A percentile compares a stretch with the other conserved stretches of the same genome.
These are phyloP conservation scores for Acrocyrtus sp. DNA, from an alignment of 2,888 invertebrate species.

Conservation along the genomic window DNA sequence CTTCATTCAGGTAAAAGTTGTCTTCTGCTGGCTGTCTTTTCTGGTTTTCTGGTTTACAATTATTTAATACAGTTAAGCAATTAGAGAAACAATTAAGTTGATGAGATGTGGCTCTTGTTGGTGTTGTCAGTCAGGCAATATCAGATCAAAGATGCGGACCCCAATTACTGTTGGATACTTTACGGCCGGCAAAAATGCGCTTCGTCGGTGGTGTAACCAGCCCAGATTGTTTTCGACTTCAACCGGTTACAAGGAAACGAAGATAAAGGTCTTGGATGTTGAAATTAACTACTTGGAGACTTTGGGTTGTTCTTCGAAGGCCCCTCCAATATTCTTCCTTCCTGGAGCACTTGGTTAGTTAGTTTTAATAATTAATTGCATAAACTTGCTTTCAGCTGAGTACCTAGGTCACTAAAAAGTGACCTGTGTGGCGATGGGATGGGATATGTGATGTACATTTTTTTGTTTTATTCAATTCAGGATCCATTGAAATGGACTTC, in stretches of 20 bases:
- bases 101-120: too few relatives aligned
- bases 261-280: slow-evolving; percentile 18
- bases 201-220: too few relatives aligned
- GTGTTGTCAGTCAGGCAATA: too few relatives aligned
- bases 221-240: neutral
- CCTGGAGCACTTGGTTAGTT: slow-evolving; percentile 38
- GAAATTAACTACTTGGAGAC: slow-evolving; percentile 33
- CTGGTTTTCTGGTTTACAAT: too few relatives aligned
- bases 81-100: too few relatives aligned
- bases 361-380: neutral
- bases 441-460: too few relatives aligned
- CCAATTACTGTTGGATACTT: too few relatives aligned
- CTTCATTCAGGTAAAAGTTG: too few relatives aligned
- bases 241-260: slow-evolving; percentile 5
- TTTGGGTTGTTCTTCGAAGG: slow-evolving; percentile 2
- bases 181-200: too few relatives aligned
- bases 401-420: neutral
- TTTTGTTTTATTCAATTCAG: slow-evolving; percentile 14
- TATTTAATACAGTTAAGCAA: too few relatives aligned
- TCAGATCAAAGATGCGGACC: too few relatives aligned
- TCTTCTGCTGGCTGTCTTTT: too few relatives aligned
- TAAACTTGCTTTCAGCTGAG: neutral
- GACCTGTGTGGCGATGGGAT: neutral
- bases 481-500: slow-evolving; percentile 40
- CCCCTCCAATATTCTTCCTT: slow-evolving; percentile 19